Base-by-base conservation (phyloP, 2,113 vertebrate genomes). In the Narcine bancroftii region DNA sequence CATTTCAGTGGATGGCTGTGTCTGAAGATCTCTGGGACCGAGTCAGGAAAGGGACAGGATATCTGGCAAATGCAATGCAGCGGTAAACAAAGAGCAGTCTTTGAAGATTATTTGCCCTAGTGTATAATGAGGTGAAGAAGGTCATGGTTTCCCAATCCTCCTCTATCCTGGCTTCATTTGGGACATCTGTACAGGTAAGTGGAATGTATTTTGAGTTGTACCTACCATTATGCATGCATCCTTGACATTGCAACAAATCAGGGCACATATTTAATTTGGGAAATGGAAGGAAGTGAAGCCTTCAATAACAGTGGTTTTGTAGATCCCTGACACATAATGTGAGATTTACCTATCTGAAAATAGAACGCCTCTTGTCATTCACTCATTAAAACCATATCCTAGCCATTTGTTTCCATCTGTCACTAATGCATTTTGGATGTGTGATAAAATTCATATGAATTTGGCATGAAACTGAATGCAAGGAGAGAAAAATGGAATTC, bases 251-350 rank as follows among this genome's bases (percentile, higher is more conserved):
- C 66, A 93, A 92, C 93, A 94, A 95, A 93, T 72, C 93, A 94
- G 93, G 92, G 92, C 93, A 85, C 94, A 93, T 94, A 93, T 93
- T 94, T 94, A 93, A 94, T 95, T 93, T 42, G 71, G 93, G 93
- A 94, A 92, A 92, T 94, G 95, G 94, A 94, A 93, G 89, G 39
- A 69, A 69, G 13, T 71, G 42, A 69, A 69, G 65, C 0, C 10
- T 69, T 26, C 5, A 33, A 5, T 26, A 11, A 10, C 42, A 9
- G 4, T 47, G 39, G 26, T 47, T 71, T 45, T 91, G 42, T 9
- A 69, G 42, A 91, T 69, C 89, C 89, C 42, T 71, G 85, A 66
- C 60, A 91, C 19, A 42, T 33, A 39, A 29, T 89, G 6, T 69
- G 39, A 91, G 36, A 42, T 47, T 47, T 69, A 71, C 15, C 26